Evolutionary conservation across 2,888 invertebrate species (phyloP).

Genomic region (Pollenia amentaria): DNA sequence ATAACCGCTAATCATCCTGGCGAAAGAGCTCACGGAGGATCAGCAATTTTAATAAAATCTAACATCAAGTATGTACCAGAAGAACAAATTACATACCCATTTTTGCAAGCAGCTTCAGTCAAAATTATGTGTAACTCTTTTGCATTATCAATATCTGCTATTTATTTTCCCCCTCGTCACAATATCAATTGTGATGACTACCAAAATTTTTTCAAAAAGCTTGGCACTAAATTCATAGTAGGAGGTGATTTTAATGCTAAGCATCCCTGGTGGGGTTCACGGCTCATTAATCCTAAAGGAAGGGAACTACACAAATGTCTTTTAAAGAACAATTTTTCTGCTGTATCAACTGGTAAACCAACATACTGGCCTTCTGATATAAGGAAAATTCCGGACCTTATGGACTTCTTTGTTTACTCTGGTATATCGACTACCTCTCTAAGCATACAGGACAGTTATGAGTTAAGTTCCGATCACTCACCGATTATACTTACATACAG

Average conservation of each 20-base stretch:
- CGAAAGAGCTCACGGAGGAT: background rate
- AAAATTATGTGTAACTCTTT: slow-evolving; percentile 37
- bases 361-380: slow-evolving; percentile 67
- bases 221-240: slow-evolving; percentile 52
- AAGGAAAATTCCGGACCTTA: too few relatives aligned
- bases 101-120: slow-evolving; percentile 47
- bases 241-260: slow-evolving; percentile 68
- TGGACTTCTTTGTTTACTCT: slow-evolving; percentile 22
- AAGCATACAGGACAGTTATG: background rate
- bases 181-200: slow-evolving; percentile 4
- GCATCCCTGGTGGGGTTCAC: slow-evolving; percentile 64
- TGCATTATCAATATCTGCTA: slow-evolving; percentile 2
- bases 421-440: background rate
- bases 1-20: background rate
- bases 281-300: slow-evolving; percentile 55
- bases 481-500: slow-evolving; percentile 1
- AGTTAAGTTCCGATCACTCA: slow-evolving; percentile 3
- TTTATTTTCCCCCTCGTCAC: slow-evolving; percentile 59
- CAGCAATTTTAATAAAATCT: slow-evolving; percentile 53
- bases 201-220: slow-evolving; percentile 28
- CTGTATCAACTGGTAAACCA: slow-evolving; percentile 63
- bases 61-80: slow-evolving; percentile 44
- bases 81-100: background rate
- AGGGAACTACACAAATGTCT: slow-evolving; percentile 61
- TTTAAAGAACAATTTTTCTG: slow-evolving; percentile 24